Evolutionary conservation across 2,113 vertebrate species (phyloP).

Genomic region (Nesoenas mayeri): DNA sequence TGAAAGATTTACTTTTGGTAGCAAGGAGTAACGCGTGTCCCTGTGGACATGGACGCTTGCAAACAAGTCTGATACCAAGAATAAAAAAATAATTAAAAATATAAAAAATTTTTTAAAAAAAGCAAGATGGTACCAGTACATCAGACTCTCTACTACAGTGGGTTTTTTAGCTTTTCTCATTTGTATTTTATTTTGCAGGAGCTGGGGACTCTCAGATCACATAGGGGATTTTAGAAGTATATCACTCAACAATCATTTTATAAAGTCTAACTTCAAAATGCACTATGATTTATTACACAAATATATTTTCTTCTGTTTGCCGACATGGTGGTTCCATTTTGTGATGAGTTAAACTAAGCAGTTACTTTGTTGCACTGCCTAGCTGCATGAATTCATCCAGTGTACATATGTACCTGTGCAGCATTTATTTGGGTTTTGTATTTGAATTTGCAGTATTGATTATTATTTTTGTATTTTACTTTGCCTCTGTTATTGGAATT

Average conservation of each 20-base stretch:
- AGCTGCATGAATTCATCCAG: constrained; percentile 68
- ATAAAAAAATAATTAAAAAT: not conserved
- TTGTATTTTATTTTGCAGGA: constrained; percentile 57
- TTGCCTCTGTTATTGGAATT: constrained; percentile 69
- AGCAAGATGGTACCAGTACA: constrained; percentile 41
- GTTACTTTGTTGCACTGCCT: constrained; percentile 67
- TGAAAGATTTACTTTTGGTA: constrained; percentile 33
- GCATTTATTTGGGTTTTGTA: constrained; percentile 70
- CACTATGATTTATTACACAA: constrained; percentile 63
- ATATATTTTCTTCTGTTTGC: constrained; percentile 67
- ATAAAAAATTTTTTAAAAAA: not conserved
- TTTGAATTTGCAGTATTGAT: constrained; percentile 73
- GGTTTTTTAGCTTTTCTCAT: constrained; percentile 48
- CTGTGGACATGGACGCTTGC: constrained; percentile 29
- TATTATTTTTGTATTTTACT: constrained; percentile 75
- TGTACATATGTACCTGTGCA: constrained; percentile 64
- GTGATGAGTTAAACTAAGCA: constrained; percentile 68
- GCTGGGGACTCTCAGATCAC: constrained; percentile 44
- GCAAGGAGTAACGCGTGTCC: not conserved
- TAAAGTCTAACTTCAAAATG: constrained; percentile 66
- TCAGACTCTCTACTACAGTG: constrained; percentile 33
- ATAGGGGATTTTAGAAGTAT: constrained; percentile 59
- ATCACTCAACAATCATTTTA: constrained; percentile 66
- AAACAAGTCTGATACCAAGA: constrained; percentile 43
- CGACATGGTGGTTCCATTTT: constrained; percentile 59